Evolutionary conservation across 2,113 vertebrate species (phyloP), one percentile per base, ranked within the genome.

Genomic region (Daphoenositta chrysoptera): DNA sequence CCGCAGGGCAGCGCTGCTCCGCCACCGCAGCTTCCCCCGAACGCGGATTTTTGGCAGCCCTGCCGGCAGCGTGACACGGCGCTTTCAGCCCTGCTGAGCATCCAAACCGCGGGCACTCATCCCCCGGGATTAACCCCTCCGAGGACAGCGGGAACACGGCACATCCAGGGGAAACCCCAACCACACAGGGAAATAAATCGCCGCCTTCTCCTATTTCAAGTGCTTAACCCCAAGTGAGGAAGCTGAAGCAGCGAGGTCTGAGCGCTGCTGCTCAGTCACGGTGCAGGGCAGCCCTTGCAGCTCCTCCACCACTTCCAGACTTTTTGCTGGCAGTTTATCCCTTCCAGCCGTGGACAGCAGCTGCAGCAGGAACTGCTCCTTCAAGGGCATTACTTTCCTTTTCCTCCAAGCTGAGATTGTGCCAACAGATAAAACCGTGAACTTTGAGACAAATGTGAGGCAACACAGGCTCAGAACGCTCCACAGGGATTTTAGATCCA

Each of bases 391-490:
- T 9, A 2, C 18, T 20, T 77, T 13, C 20, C 3, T 33, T 31
- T 57, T 33, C 14, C 45, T 37, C n/a, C 63, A 15, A 9, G 57
- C 2, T 5, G 24, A 22, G 44, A 11, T 14, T 9, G 39, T 4
- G 30, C 54, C 50, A 48, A 4, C 31, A 58, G 48, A 12, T 8
- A 30, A 54, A 69, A 31, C 9, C 1, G 23, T 13, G 30, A 44
- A 13, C 13, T 63, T 50, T 5, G 44, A 30, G 30, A 39, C 10
- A 10, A 33, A 18, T 0, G 11, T 4, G 21, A 57, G 60, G 26
- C 28, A 73, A 4, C 35, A 1, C 1, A 1, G 3, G 9, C 15
- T 26, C 23, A n/a, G 35, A 48, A 15, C 0, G 30, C 11, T 54
- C 64, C 40, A 0, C 1, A 3, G n/a, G n/a, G 14, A 26, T 60